Base-by-base conservation (phyloP, 2,797 vertebrate species). In the Pseudochaenichthys georgianus region DNA sequence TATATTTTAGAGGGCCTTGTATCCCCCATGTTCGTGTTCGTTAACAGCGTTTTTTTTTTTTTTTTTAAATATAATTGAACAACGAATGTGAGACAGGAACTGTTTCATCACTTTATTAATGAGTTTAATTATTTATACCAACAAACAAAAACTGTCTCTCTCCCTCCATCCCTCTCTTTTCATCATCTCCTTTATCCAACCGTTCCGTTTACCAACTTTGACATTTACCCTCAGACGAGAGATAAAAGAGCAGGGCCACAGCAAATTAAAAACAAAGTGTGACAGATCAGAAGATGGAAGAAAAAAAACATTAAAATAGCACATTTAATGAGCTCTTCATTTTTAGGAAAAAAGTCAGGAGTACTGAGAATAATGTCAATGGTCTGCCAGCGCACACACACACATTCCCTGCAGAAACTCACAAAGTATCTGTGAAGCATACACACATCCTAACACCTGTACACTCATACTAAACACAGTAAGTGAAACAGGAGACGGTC, bases 71-170 rank as follows among this genome's bases (percentile, higher is more conserved):
- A 55, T 42, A 50, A 75, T 74, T 86, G 46, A 86, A 75, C 74
- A 55, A 88, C 50, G 48, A 76, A 82, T 60, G 28, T 64, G 78
- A 90, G 63, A 77, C 89, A 75, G 70, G 81, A 75, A 91, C 92
- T 83, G 90, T 93, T 93, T 95, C 86, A 94, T 95, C 93, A 94
- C 94, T 96, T 96, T 95, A 95, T 95, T 95, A 95, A 95, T 95
- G 95, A 95, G 95, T 95, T 96, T 95, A 94, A 94, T 95, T 94
- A 95, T 95, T 96, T 95, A 95, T 95, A 96, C 92, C 95, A 95
- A 95, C 95, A 95, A 95, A 96, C 93, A 93, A 95, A 95, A 95
- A 94, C 93, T 81, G 79, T 92, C 86, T 94, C 93, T 94, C 92
- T 93, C 94, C 89, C 84, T 88, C 89, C 84, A 93, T 90, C 80